Evolutionary conservation across 2,888 invertebrate species (phyloP), one percentile per base, ranked within the genome.

Genomic region (Drosophila quinaria): DNA sequence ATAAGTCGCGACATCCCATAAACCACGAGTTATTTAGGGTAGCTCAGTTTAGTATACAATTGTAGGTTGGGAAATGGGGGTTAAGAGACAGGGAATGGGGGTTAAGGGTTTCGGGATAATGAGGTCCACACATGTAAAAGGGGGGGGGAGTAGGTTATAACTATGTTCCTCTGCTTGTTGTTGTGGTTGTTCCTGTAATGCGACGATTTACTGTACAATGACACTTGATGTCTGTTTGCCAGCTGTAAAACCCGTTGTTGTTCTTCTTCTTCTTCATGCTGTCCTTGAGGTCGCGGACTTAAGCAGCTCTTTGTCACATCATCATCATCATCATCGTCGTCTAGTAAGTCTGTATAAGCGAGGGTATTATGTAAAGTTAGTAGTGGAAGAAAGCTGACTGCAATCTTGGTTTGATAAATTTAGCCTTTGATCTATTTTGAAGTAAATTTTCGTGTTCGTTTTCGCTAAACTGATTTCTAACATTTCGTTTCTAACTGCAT

Each of bases 1-100:
- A 81, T 78, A 89, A 89, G 88, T 89, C 88, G 90, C 88, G 73
- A 73, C 86, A 79, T 87, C 70, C 64, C 90, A 89, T 84, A 78
- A 87, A 70, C 86, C 63, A 58, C 66, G 44, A 51, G 52, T 61
- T 68, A 74, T 64, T 56, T 49, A 22, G 47, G 47, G 46, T 39
- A 63, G 47, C 31, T 17, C 17, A 17, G n/a, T 29, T 29, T 31
- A 4, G 50, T 50, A n/a, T 13, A 19, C 35, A 13, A 35, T 13
- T 35, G 13, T 13, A 13, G 35, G 25, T 29, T 29, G 29, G 9
- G n/a, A 9, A 6, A 52, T 17, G 1, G 25, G 39, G 54, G 41
- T 29, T 29, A 9, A 3, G 25, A 13, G 25, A 29, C 17, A 8
- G 29, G 29, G 29, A 29, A 29, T 8, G 31, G 49, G 31, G 35